These are phyloP conservation scores for Phylloscopus whistleri DNA, from an alignment of 2,113 vertebrate species.

Conservation along the genomic window DNA sequence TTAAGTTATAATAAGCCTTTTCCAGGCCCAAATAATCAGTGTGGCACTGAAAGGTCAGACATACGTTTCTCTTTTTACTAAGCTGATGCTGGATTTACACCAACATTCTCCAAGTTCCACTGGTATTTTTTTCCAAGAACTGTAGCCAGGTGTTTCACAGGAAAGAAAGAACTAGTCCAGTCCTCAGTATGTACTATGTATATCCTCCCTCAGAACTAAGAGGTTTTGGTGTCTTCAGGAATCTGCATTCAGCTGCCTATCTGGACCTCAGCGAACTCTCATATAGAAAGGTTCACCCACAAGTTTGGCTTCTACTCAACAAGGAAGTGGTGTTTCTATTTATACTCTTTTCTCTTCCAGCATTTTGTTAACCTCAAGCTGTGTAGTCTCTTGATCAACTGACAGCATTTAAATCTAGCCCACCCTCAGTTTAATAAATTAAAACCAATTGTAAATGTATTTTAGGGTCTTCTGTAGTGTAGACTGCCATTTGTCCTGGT, in stretches of 20 bases:
- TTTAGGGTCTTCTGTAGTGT: neutral
- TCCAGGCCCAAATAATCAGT: neutral
- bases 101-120: neutral
- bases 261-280: neutral
- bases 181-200: neutral
- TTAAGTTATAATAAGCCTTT: neutral
- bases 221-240: neutral
- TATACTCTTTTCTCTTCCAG: slow-evolving; percentile 60
- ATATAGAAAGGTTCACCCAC: slow-evolving; percentile 12
- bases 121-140: neutral
- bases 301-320: slow-evolving; percentile 47
- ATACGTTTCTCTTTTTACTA: neutral
- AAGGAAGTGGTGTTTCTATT: slow-evolving; percentile 63
- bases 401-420: neutral
- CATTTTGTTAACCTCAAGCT: slow-evolving; percentile 37
- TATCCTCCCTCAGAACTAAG: neutral
- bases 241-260: neutral
- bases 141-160: neutral
- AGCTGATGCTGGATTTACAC: neutral
- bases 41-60: neutral
- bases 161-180: neutral
- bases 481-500: neutral
- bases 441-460: neutral
- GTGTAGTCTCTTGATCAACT: slow-evolving; percentile 2
- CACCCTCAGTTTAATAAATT: neutral